Evolutionary conservation across 1,140 invertebrate species (phyloP).

Genomic region (Arion vulgaris): DNA sequence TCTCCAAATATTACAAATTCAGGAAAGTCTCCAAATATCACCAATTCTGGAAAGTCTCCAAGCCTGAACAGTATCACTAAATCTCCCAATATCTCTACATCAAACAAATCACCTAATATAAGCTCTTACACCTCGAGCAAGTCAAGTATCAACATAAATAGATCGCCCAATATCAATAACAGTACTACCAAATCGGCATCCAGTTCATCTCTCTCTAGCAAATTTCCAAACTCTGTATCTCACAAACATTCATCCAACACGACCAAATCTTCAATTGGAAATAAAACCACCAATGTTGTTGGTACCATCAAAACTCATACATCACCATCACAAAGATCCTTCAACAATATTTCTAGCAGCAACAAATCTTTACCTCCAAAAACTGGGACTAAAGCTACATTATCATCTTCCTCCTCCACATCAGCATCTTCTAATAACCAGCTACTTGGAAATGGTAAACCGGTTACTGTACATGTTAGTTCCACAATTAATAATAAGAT

Average conservation of each 20-base stretch:
- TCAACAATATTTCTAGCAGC: neutral
- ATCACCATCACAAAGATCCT: neutral
- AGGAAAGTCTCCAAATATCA: slow-evolving; percentile 25
- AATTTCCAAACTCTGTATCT: neutral
- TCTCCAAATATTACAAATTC: too few species aligned
- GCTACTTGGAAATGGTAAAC: neutral
- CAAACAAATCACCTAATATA: slow-evolving; percentile 34
- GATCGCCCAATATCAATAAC: slow-evolving; percentile 27
- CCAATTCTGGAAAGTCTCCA: slow-evolving; percentile 29
- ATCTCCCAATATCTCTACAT: slow-evolving; percentile 19
- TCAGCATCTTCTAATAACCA: neutral
- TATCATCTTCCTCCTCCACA: neutral
- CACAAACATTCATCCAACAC: neutral
- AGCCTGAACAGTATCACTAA: slow-evolving; percentile 19
- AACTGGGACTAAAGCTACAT: slow-evolving; percentile 10
- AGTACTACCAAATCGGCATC: neutral
- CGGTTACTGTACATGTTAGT: neutral
- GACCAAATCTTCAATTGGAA: slow-evolving; percentile 10
- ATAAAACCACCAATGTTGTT: neutral
- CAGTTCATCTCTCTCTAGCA: neutral
- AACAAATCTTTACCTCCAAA: neutral
- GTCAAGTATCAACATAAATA: slow-evolving; percentile 23
- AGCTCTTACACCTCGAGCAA: slow-evolving; percentile 19
- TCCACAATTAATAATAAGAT: neutral
- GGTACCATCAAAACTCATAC: neutral